Base-by-base conservation (phyloP, 2,113 vertebrate genomes). In the Toxotes jaculatrix region DNA sequence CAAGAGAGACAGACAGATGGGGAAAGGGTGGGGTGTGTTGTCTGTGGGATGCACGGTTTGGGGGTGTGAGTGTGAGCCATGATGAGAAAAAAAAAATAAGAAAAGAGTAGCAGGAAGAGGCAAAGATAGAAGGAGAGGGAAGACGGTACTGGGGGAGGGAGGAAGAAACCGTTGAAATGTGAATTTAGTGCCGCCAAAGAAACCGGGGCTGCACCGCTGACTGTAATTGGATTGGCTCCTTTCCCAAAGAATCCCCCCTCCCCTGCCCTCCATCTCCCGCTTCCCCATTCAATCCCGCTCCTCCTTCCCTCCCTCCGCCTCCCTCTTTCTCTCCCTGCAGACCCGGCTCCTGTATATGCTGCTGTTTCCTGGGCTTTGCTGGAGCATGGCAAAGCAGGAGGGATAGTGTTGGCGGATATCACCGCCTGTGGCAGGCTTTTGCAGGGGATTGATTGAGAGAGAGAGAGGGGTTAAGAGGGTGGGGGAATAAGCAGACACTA, bases 211-310 rank as follows among this genome's bases (percentile, higher is more conserved):
- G 92, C 93, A 93, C 93, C 87, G 85, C 92, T 95, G 93, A 92
- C 93, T 80, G 87, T 96, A 96, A 96, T 94, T 96, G 87, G 91
- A 95, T 95, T 96, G 96, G 96, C 96, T 94, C 67, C 76, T 74
- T 93, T 95, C 96, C 95, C 94, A 91, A 95, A 94, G 83, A 93
- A 77, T n/a, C 60, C 69, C 82, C 74, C 83, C 89, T 90, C 91
- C 91, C 90, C 91, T 86, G 60, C 75, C 62, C 79, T 67, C 84
- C 81, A 74, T 82, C 88, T 87, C 86, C 67, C 65, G 42, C 75
- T 87, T 81, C 74, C 77, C 72, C 87, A 79, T 89, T 89, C 89
- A 90, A 82, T 90, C 84, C 77, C 17, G 7, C 74, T 66, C 76
- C 74, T 45, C 73, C 51, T 63, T 16, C 64, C 49, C 67, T 67